Percentiles rank a stretch among this genome's conserved stretches.
These are phyloP conservation scores for Branchinecta lindahli DNA, from an alignment of 1,140 invertebrate genomes.

Conservation along the genomic window DNA sequence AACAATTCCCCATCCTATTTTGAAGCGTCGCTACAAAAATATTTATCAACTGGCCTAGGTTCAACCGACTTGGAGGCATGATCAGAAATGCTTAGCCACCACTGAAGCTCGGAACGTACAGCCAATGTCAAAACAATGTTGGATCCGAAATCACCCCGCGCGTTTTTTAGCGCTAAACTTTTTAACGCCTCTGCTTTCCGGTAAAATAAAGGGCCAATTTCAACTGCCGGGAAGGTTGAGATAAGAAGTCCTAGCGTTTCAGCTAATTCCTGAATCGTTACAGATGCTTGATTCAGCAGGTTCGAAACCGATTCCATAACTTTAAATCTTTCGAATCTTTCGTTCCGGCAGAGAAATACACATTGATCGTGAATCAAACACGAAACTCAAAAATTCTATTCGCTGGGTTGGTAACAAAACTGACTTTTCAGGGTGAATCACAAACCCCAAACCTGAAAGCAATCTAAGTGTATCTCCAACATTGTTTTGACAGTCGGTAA, in stretches of 20 bases:
- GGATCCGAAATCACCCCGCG: neutral
- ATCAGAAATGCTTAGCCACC: slow-evolving; percentile 1
- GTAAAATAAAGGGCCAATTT: neutral
- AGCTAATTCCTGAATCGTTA: neutral
- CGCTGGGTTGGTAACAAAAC: neutral
- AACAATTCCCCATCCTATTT: neutral
- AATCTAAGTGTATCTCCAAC: neutral
- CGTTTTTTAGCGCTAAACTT: neutral
- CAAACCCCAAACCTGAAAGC: neutral
- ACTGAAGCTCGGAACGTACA: neutral
- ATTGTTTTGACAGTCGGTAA: neutral
- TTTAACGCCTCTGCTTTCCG: neutral
- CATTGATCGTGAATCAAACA: slow-evolving; percentile 5
- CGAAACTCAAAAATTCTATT: slow-evolving; percentile 1
- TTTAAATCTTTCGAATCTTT: neutral
- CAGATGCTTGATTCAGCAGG: neutral
- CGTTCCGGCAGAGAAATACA: neutral
- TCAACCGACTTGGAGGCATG: neutral
- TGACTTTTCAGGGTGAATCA: slow-evolving; percentile 3
- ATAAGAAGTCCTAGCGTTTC: neutral
- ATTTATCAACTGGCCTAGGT: neutral
- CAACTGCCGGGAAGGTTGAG: neutral
- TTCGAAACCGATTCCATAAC: neutral
- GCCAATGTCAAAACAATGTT: neutral
- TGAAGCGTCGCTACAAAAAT: slow-evolving; percentile 1